Evolutionary conservation across 2,797 vertebrate species (phyloP).

Genomic region (Rhabdophis nuchalis): DNA sequence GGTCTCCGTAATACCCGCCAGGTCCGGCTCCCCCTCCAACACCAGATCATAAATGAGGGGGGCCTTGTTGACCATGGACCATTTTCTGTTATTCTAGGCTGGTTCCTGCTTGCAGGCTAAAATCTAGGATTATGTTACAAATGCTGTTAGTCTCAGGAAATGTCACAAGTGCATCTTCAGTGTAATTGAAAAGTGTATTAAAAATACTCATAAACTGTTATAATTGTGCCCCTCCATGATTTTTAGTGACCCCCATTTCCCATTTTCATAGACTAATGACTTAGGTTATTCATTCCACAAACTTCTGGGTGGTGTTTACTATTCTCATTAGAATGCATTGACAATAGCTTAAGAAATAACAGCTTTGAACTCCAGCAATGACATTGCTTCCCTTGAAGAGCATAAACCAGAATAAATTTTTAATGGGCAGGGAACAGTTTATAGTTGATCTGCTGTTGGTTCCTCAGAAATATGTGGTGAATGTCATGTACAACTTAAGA

Average conservation of each 20-base stretch:
- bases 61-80: too few relatives aligned
- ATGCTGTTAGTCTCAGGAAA: neutral
- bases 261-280: neutral
- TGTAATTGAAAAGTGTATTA: neutral
- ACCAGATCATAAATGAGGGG: too few relatives aligned
- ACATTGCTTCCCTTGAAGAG: neutral
- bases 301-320: neutral
- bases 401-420: neutral
- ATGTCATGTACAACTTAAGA: neutral
- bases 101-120: neutral
- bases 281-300: neutral
- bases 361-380: neutral
- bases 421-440: neutral
- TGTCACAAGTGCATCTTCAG: neutral
- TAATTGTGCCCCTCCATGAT: neutral
- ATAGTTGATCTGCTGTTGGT: neutral
- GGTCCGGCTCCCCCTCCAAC: too few relatives aligned
- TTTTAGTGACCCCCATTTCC: neutral
- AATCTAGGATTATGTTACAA: neutral
- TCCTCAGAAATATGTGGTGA: neutral
- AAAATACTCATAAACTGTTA: neutral
- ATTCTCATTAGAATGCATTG: neutral
- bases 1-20: too few relatives aligned
- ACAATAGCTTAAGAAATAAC: neutral
- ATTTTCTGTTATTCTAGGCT: neutral